Conservation (phyloP, 2,113 vertebrate genomes). For the Pteropus alecto region DNA sequence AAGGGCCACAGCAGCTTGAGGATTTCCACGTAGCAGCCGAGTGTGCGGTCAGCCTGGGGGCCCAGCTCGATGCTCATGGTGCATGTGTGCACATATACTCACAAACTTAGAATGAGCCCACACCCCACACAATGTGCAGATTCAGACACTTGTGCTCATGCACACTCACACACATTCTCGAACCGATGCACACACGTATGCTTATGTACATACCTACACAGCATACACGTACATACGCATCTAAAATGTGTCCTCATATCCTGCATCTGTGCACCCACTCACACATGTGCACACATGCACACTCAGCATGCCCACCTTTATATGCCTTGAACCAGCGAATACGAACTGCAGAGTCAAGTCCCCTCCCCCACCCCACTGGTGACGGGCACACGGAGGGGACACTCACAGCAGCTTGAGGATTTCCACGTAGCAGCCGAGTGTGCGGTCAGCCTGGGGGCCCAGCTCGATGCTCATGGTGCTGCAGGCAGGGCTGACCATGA, state of each 20-base stretch:
- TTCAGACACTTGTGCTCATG: neutral
- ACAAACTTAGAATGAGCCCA: neutral
- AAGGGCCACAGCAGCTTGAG: no score
- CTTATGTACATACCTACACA: no score
- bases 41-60: no score
- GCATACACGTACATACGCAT: fast-evolving
- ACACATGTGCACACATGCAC: neutral
- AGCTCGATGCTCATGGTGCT: conserved; percentile 98
- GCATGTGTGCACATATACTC: neutral
- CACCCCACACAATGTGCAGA: neutral
- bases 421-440: conserved; percentile 96
- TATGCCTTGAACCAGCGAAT: fast-evolving
- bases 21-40: no score
- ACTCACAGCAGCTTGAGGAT: conserved; percentile 99
- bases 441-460: conserved; percentile 94
- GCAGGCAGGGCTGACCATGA: conserved; percentile 97
- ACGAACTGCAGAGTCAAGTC: fast-evolving
- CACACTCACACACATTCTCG: neutral
- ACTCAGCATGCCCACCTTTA: neutral
- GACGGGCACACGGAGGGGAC: fast-evolving
- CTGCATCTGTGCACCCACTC: no score
- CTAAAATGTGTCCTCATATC: fast-evolving
- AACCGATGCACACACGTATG: fast-evolving
- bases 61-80: no score
- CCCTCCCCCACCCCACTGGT: fast-evolving